Base-by-base conservation (phyloP, 2,888 invertebrate genomes). In the Mallateleia sp. region DNA sequence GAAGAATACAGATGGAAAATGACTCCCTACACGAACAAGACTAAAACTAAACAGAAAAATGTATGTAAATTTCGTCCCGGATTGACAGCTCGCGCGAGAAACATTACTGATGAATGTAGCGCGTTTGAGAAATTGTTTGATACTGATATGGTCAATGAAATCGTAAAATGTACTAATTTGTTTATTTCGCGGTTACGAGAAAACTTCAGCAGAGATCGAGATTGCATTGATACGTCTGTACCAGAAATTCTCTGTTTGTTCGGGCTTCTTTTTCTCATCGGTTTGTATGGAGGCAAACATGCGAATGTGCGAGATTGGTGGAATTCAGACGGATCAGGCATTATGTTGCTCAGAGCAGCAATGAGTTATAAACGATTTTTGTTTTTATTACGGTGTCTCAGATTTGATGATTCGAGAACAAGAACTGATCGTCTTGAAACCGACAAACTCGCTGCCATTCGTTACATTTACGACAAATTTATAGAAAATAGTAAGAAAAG, bases 221-320 rank as follows among this genome's bases (percentile, higher is more conserved):
- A 86, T 62, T 83, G 79, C 38, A 69, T 78, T 69, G 54, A 82
- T n/a, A 87, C 87, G 15, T 82, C 79, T 67, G 80, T 75, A 60
- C 20, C 77, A 60, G 88, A 89, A 85, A 79, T 90, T 50, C 75
- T 81, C 45, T 80, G 87, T 58, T 79, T 90, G 8, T 74, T 86
- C 50, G 89, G 89, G 22, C 38, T 66, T 42, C 62, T 88, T 66
- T 85, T 67, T 60, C 28, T 85, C 8, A 56, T 58, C 24, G 54
- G 75, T 50, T 20, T 78, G 22, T 75, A 86, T 69, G 56, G 47
- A 22, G 56, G 58, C 18, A 85, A 80, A 47, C 78, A 66, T 62
- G 77, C 64, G n/a, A 88, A 82, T 69, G 71, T 83, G 47, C 14
- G 25, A 74, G 77, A 86, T 38, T 34, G 54, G 22, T 88, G 64